These are phyloP conservation scores for Drosophila truncata DNA, from an alignment of 1,140 invertebrate genomes.

Conservation along the genomic window DNA sequence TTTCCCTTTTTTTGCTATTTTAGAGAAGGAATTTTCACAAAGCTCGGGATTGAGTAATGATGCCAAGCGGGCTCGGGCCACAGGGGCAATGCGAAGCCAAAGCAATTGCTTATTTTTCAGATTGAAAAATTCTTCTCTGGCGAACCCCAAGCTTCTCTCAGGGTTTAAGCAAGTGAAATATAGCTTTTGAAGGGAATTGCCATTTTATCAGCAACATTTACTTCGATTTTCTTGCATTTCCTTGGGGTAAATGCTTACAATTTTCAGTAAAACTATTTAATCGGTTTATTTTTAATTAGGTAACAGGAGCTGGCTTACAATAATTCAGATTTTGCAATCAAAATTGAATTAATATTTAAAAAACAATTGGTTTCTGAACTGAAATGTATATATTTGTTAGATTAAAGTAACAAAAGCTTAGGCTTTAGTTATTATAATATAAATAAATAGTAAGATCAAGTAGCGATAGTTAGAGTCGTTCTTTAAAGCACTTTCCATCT, in stretches of 20 bases:
- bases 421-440: no score
- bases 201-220: not conserved
- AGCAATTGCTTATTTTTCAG: slow-evolving; percentile 26
- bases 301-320: not conserved
- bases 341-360: not conserved
- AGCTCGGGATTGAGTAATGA: slow-evolving; percentile 32
- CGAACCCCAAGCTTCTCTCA: not conserved
- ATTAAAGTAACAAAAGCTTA: no score
- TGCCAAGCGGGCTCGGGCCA: slow-evolving; percentile 6
- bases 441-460: no score
- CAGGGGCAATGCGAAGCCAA: not conserved
- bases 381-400: no score
- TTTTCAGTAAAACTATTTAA: not conserved
- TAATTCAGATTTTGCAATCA: not conserved
- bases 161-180: slow-evolving; percentile 6
- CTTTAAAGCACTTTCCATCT: not conserved
- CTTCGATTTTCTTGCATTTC: not conserved
- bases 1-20: slow-evolving; percentile 27
- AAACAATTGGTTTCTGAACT: no score
- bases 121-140: slow-evolving; percentile 23
- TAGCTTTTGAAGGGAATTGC: not conserved
- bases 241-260: not conserved
- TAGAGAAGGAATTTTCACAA: slow-evolving; percentile 25
- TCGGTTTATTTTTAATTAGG: not conserved
- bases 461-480: no score